Base-by-base conservation (phyloP, 1,140 invertebrate genomes). In the Amyelois transitella region DNA sequence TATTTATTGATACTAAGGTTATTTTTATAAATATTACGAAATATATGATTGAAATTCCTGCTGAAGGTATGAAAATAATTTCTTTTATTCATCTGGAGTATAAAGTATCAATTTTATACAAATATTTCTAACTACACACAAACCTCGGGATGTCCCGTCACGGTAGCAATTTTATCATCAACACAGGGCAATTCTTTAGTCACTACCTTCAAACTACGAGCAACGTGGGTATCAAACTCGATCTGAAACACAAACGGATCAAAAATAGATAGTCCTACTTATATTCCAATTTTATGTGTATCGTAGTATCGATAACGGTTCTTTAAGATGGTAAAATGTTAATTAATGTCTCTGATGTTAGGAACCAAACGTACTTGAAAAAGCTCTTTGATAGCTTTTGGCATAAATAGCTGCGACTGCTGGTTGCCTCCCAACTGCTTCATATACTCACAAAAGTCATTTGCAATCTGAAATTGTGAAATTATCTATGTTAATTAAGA, bases 401-500 rank as follows among this genome's bases (percentile, higher is more conserved):
- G 77, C 18, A 79, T 85, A 54, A 89, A 89, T 12, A 89, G 53
- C 50, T 87, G 80, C 1, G 88, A 89, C 47, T 85, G 80, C 60
- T 88, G 83, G 60, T 89, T 81, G 4, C 88, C 88, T n/a, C 88
- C 88, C 14, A 89, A 64, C 49, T 83, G 73, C 53, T 81, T 79
- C 84, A 89, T 89, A 25, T 89, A 89, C 20, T 83, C 77, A 58
- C 82, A 88, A 61, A 89, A 89, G 18, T 89, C 80, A 38, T 80
- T 63, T 51, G 78, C 79, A 55, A 89, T 89, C 88, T 89, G 62
- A 32, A 78, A 72, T 47, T 72, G n/a, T 89, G 62, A 32, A 78
- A 72, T 38, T 38, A 38, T 38, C 0, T 14, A 1, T 10, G 25
- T 5, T 28, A 10, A 28, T 28, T 28, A 28, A 5, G 7, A 10